Percentiles rank a stretch among this genome's conserved stretches.
Conservation (phyloP, 2,888 invertebrate genomes). For the Trichacis sp. region DNA sequence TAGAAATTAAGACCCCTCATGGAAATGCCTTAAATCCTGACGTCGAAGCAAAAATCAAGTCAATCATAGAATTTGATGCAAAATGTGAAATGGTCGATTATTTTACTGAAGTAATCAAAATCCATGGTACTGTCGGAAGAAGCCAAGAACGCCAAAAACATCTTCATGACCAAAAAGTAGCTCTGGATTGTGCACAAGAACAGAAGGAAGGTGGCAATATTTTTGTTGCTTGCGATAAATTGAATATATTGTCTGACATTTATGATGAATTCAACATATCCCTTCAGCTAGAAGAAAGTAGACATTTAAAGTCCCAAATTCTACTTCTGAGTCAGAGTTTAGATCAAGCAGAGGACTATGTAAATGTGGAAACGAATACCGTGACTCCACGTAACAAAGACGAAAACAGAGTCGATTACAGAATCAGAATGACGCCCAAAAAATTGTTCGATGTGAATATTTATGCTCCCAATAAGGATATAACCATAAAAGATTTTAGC, state of each 20-base stretch:
- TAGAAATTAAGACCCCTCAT: constrained; percentile 69
- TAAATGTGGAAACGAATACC: background rate
- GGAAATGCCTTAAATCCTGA: constrained; percentile 68
- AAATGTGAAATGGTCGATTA: constrained; percentile 71
- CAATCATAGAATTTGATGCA: constrained; percentile 67
- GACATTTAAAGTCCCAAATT: constrained; percentile 8
- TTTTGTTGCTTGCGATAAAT: constrained; percentile 73
- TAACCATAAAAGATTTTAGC: no score
- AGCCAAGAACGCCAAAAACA: constrained; percentile 46
- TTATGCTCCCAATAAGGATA: constrained; percentile 65
- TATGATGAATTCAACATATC: constrained; percentile 71
- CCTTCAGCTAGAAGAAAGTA: constrained; percentile 71
- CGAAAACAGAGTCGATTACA: constrained; percentile 70
- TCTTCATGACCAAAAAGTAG: constrained; percentile 52
- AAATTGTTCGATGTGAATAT: constrained; percentile 70
- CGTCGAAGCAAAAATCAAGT: constrained; percentile 68
- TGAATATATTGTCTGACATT: constrained; percentile 71
- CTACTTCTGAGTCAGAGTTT: background rate
- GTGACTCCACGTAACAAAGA: constrained; percentile 55
- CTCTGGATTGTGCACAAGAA: constrained; percentile 67
- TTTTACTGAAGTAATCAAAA: constrained; percentile 55
- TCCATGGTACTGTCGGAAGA: constrained; percentile 70
- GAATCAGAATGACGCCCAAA: constrained; percentile 69
- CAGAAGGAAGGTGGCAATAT: constrained; percentile 72
- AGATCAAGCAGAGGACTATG: background rate